Conservation (phyloP, 2,888 invertebrate species). For the Steinernema carpocapsae region DNA sequence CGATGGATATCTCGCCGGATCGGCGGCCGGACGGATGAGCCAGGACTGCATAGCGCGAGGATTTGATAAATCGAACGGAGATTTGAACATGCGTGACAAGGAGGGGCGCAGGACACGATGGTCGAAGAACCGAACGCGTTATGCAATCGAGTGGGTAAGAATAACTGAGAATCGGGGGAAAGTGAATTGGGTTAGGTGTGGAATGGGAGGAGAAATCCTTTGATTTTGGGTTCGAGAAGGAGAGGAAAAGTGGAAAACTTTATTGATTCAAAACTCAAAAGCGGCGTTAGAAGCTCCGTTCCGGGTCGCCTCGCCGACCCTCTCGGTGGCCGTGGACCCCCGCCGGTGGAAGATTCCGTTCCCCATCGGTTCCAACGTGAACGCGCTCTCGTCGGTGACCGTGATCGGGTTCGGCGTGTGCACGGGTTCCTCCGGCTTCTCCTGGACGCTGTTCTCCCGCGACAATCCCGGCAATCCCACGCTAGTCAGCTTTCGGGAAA, state of each 20-base stretch:
- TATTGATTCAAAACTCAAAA: conserved; percentile 21
- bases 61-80: neutral
- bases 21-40: neutral
- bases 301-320: neutral
- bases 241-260: no score
- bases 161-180: no score
- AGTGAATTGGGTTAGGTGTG: no score
- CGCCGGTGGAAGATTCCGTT: neutral
- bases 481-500: neutral
- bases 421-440: conserved; percentile 4
- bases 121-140: no score
- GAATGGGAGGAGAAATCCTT: no score
- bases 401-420: conserved; percentile 13
- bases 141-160: no score
- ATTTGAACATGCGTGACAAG: neutral
- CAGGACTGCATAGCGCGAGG: neutral
- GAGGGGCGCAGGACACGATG: no score
- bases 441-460: neutral
- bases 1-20: neutral
- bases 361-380: conserved; percentile 6
- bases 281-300: neutral
- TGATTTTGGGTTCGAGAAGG: no score
- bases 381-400: conserved; percentile 15
- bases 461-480: neutral
- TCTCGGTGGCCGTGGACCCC: neutral